Evolutionary conservation across 1,140 invertebrate genomes (phyloP).

Genomic region (Doryteuthis pealeii): DNA sequence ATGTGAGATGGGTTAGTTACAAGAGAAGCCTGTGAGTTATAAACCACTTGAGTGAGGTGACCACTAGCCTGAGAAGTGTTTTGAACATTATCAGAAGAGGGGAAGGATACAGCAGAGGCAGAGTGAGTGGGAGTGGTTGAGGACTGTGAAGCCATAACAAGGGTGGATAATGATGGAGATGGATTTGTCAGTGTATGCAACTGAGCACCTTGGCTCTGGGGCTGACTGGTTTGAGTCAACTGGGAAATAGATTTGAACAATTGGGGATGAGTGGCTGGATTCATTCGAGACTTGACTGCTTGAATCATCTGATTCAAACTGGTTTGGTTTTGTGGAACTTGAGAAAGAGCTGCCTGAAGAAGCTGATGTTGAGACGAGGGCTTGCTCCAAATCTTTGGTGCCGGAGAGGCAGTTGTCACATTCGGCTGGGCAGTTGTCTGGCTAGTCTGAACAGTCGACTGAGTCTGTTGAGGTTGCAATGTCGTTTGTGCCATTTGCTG

Average conservation of each 20-base stretch:
- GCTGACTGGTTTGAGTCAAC: not conserved
- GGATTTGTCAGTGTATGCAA: too few relatives aligned
- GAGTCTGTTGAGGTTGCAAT: not conserved
- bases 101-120: too few relatives aligned
- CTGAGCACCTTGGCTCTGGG: too few relatives aligned
- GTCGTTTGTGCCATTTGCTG: not conserved
- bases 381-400: not conserved
- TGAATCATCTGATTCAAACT: not conserved
- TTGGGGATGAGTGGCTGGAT: not conserved
- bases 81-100: too few relatives aligned
- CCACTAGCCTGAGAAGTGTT: too few relatives aligned
- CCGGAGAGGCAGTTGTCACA: not conserved
- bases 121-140: too few relatives aligned
- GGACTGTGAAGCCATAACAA: too few relatives aligned
- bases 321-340: not conserved
- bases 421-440: not conserved
- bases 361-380: not conserved
- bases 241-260: constrained; percentile 1
- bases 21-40: too few relatives aligned
- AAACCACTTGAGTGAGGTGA: too few relatives aligned
- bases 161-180: too few relatives aligned
- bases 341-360: not conserved
- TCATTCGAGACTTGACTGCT: not conserved
- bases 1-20: not conserved
- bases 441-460: not conserved